These are phyloP conservation scores for Phyllotreta cruciferae DNA, from an alignment of 2,888 invertebrate genomes.

Conservation along the genomic window DNA sequence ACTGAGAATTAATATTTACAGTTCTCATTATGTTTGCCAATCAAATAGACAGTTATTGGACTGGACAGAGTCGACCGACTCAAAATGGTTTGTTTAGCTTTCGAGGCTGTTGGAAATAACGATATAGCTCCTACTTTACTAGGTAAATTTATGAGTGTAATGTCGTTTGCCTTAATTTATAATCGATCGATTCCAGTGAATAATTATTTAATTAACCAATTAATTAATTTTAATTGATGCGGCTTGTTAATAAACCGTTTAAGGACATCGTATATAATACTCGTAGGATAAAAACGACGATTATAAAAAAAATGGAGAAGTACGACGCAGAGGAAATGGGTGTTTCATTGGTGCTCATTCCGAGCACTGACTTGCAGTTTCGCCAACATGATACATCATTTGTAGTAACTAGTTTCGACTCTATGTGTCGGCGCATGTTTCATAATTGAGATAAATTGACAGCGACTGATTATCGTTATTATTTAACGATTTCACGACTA, in stretches of 20 bases:
- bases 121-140: not conserved
- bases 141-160: too few relatives aligned
- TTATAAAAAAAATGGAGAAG: not conserved
- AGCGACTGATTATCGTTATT: conserved; percentile 44
- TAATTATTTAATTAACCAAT: conserved; percentile 64
- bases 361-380: conserved; percentile 53
- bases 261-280: conserved; percentile 41
- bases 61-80: conserved; percentile 31
- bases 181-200: conserved; percentile 60
- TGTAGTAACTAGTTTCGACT: conserved; percentile 45
- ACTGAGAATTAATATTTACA: conserved; percentile 45
- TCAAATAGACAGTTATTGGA: conserved; percentile 50
- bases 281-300: conserved; percentile 4
- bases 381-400: conserved; percentile 48
- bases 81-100: conserved; percentile 46
- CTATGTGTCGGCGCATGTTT: conserved; percentile 45
- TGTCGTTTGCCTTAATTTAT: too few relatives aligned
- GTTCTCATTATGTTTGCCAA: conserved; percentile 52
- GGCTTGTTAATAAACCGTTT: conserved; percentile 53
- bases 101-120: conserved; percentile 46
- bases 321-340: conserved; percentile 40
- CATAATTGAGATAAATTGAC: conserved; percentile 51
- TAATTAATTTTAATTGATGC: conserved; percentile 62
- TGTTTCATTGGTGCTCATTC: conserved; percentile 46
- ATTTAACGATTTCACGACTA: conserved; percentile 48